Evolutionary conservation across 2,888 invertebrate species (phyloP).

Genomic region (Cactoblastis cactorum): DNA sequence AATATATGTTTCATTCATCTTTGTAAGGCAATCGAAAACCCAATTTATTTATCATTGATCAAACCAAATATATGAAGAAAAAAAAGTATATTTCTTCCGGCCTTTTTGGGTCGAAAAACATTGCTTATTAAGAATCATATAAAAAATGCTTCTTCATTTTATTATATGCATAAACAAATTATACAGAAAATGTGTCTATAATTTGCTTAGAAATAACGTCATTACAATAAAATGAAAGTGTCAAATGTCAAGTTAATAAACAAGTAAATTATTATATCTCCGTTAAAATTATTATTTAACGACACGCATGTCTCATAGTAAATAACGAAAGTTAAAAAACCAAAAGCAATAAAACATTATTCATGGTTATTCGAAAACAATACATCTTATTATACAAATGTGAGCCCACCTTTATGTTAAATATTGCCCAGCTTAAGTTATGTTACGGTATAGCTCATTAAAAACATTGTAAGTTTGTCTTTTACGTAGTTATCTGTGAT

Average conservation of each 20-base stretch:
- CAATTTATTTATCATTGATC: too few relatives aligned
- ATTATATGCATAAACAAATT: too few relatives aligned
- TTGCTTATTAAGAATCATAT: too few relatives aligned
- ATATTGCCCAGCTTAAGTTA: background rate
- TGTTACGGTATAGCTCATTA: constrained; percentile 25
- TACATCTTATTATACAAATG: constrained; percentile 3
- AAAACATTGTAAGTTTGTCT: constrained; percentile 24
- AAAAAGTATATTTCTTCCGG: too few relatives aligned
- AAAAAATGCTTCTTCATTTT: too few relatives aligned
- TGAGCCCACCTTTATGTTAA: constrained; percentile 9
- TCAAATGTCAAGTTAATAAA: constrained; percentile 1
- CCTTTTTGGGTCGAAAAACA: too few relatives aligned
- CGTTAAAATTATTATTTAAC: background rate
- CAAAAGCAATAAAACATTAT: background rate
- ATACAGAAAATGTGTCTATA: background rate
- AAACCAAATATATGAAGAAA: too few relatives aligned
- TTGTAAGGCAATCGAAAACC: too few relatives aligned
- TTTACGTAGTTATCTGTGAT: constrained; percentile 23
- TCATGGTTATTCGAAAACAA: constrained; percentile 3
- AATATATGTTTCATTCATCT: too few relatives aligned
- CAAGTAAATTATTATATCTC: constrained; percentile 1
- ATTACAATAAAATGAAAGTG: constrained; percentile 4
- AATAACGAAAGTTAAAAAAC: background rate
- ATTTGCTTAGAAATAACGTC: background rate
- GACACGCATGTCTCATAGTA: constrained; percentile 1